phyloP scores from a whole-genome alignment of 2,888 invertebrate species.

The Campoletis raptor region DNA sequence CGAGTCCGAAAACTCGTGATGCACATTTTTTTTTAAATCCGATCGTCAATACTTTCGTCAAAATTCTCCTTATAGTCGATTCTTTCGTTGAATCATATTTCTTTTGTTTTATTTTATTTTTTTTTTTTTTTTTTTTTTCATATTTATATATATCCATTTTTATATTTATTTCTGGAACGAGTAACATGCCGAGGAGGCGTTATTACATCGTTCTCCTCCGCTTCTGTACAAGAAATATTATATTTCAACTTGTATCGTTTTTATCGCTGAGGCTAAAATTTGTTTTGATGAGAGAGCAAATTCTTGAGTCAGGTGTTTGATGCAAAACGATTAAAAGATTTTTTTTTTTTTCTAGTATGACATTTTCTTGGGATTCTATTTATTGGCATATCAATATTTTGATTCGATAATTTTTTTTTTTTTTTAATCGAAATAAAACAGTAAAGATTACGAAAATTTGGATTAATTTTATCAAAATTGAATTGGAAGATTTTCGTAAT shows the following conservation, averaged over 20 bases:
- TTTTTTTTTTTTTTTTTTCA: not conserved
- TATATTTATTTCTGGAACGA: not conserved
- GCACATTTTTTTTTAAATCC: constrained; percentile 38
- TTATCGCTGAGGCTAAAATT: constrained; percentile 44
- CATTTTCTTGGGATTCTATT: not conserved
- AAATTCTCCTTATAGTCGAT: constrained; percentile 43
- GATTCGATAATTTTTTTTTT: not conserved
- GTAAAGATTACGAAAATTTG: not conserved
- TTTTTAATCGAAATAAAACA: not conserved
- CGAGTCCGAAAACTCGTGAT: not conserved
- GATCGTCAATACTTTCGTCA: constrained; percentile 48
- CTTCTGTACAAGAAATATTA: constrained; percentile 37
- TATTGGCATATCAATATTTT: not conserved
- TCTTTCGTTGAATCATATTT: constrained; percentile 48
- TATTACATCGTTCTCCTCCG: constrained; percentile 30
- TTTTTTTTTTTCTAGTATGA: not conserved
- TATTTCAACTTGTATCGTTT: constrained; percentile 22
- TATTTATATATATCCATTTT: constrained; percentile 16
- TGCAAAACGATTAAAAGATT: not conserved
- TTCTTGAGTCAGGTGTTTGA: constrained; percentile 26
- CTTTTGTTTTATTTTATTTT: constrained; percentile 2
- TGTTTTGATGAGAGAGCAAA: constrained; percentile 30
- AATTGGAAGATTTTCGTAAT: too few species aligned
- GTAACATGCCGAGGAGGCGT: constrained; percentile 46
- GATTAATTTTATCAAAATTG: not conserved